Evolutionary conservation across 2,113 vertebrate species (phyloP), one percentile per base, ranked within the genome.

Genomic region (Bostrychus sinensis): DNA sequence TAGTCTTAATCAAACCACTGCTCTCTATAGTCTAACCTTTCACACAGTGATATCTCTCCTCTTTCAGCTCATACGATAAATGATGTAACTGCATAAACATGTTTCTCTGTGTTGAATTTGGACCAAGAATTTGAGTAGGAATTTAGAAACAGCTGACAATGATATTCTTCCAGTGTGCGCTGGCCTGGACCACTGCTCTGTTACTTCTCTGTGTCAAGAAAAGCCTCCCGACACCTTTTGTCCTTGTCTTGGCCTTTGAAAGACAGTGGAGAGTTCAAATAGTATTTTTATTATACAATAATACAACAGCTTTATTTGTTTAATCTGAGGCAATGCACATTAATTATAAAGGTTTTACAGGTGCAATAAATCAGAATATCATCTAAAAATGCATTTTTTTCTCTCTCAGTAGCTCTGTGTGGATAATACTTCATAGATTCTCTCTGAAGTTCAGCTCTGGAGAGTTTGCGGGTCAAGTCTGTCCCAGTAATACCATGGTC

Each of bases 21-120:
- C 22, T 45, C 19, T 7, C 4, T 5, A 9, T 9, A 11, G 17
- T 6, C 14, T 9, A 25, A 8, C 4, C 20, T 28, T 10, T 42
- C 10, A 11, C 46, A 25, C 42, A 57, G 38, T 48, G 26, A 32
- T 32, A 32, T 32, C 8, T 9, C 22, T 56, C 43, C 7, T 55
- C 46, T 62, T 62, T 50, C 20, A 20, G 13, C 11, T 28, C 56
- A 70, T 69, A 36, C 72, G 38, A 14, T 48, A 48, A 26, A 77
- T 64, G 58, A 72, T 45, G 30, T 28, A 57, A 78, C 26, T 14
- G 50, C 20, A 55, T 70, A 70, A 85, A 83, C 50, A 77, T 22
- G 32, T 43, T 65, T 42, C 56, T 54, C 34, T 69, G 30, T 46
- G 45, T 53, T 53, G 62, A 72, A 36, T 59, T 70, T 62, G 55